These are phyloP conservation scores for Choloepus hoffmanni DNA, from an alignment of 2,113 vertebrate genomes.

Conservation along the genomic window DNA sequence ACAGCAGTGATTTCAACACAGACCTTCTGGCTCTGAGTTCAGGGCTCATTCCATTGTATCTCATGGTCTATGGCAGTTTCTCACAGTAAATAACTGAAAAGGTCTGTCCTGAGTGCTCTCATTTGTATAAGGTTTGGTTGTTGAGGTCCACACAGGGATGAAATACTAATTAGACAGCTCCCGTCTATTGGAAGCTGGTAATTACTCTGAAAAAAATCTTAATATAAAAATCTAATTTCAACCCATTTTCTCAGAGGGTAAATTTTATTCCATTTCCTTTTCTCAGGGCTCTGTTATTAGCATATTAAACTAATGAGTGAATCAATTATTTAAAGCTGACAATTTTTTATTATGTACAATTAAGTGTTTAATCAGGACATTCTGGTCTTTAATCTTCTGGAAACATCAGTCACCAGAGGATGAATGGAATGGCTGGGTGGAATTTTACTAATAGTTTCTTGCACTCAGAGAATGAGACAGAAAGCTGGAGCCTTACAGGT, in stretches of 20 bases:
- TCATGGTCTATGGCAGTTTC: neutral
- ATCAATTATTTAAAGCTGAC: constrained; percentile 86
- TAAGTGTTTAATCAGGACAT: constrained; percentile 84
- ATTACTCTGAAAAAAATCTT: constrained; percentile 76
- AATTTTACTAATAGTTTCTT: constrained; percentile 64
- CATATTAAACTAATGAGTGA: constrained; percentile 84
- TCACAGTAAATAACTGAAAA: constrained; percentile 13
- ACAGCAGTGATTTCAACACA: neutral
- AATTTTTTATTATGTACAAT: constrained; percentile 84
- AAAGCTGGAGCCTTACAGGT: neutral
- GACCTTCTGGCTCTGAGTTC: neutral
- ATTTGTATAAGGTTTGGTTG: constrained; percentile 35
- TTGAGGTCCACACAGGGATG: neutral
- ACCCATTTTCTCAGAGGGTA: constrained; percentile 75
- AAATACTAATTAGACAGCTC: constrained; percentile 24
- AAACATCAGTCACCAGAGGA: constrained; percentile 80
- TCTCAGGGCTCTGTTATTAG: constrained; percentile 81
- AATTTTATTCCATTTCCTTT: constrained; percentile 86
- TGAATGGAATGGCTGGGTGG: constrained; percentile 75
- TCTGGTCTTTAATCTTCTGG: constrained; percentile 83
- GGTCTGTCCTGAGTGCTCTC: neutral
- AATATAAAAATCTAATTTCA: constrained; percentile 81
- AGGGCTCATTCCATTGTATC: neutral
- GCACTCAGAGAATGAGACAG: neutral
- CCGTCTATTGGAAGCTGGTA: constrained; percentile 44